Evolutionary conservation across 1,140 invertebrate genomes (phyloP).

Genomic region (Vollenhovia emeryi): DNA sequence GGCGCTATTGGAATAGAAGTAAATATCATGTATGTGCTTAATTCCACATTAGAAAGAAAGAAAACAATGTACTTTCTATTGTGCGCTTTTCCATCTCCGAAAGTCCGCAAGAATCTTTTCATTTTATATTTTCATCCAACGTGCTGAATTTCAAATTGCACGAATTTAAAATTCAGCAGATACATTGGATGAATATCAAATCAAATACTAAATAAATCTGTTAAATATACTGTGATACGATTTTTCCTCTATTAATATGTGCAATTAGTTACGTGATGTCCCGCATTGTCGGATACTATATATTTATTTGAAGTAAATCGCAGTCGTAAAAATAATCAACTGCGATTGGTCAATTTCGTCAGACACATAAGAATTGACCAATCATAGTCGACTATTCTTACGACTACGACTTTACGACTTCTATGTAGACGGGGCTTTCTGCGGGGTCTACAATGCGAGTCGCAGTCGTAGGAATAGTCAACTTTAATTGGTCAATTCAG

Average conservation of each 20-base stretch:
- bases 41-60: not conserved
- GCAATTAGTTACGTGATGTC: too few species aligned
- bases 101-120: not conserved
- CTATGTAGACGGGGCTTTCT: too few species aligned
- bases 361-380: too few species aligned
- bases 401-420: too few species aligned
- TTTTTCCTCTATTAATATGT: not conserved
- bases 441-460: too few species aligned
- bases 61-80: not conserved
- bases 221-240: not conserved
- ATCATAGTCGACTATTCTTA: too few species aligned
- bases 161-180: not conserved
- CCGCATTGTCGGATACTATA: too few species aligned
- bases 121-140: slow-evolving; percentile 23
- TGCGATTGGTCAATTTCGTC: too few species aligned
- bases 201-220: slow-evolving; percentile 29
- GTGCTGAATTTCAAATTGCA: not conserved
- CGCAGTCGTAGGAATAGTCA: too few species aligned
- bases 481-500: too few species aligned
- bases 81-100: not conserved
- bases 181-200: not conserved
- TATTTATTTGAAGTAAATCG: too few species aligned
- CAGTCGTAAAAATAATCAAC: too few species aligned
- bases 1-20: not conserved
- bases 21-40: not conserved